Percentiles rank a stretch among this genome's conserved stretches.
phyloP scores from a whole-genome alignment of 1,140 invertebrate species.

The Spodoptera frugiperda region DNA sequence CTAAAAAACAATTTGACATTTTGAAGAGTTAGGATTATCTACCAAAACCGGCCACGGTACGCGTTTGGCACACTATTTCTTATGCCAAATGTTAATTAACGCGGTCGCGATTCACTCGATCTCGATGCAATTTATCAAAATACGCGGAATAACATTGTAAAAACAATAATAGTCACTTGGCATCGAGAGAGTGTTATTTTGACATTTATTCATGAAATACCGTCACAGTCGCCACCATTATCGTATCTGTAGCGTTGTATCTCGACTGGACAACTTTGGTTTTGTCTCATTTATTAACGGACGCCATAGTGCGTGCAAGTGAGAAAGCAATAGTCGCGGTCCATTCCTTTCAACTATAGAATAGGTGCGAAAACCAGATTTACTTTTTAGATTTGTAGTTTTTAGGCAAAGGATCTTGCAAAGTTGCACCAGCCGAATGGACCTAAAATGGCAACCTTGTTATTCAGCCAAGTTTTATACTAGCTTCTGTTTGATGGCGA shows the following conservation, averaged over 20 bases:
- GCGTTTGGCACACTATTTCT: conserved; percentile 6
- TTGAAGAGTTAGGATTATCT: conserved; percentile 50
- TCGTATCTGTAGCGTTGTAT: neutral
- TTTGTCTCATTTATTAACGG: neutral
- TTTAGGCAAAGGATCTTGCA: conserved; percentile 8
- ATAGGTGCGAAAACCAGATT: conserved; percentile 8
- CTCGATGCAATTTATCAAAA: conserved; percentile 66
- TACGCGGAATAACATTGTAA: conserved; percentile 64
- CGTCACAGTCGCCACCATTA: conserved; percentile 38
- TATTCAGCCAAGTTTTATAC: neutral
- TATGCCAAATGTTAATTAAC: neutral
- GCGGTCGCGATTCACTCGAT: conserved; percentile 68
- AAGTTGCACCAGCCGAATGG: neutral
- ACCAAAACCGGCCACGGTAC: conserved; percentile 10
- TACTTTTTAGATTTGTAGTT: neutral
- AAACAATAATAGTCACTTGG: conserved; percentile 77
- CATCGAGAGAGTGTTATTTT: conserved; percentile 82
- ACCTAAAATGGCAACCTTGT: neutral
- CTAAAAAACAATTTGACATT: conserved; percentile 80
- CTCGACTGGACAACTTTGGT: neutral
- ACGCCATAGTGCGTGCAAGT: neutral
- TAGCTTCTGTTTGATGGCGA: too few species aligned
- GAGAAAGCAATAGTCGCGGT: neutral
- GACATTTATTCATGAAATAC: conserved; percentile 65
- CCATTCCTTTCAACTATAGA: neutral